phyloP scores from a whole-genome alignment of 2,113 vertebrate species.

The Acrocephalus kingi region DNA sequence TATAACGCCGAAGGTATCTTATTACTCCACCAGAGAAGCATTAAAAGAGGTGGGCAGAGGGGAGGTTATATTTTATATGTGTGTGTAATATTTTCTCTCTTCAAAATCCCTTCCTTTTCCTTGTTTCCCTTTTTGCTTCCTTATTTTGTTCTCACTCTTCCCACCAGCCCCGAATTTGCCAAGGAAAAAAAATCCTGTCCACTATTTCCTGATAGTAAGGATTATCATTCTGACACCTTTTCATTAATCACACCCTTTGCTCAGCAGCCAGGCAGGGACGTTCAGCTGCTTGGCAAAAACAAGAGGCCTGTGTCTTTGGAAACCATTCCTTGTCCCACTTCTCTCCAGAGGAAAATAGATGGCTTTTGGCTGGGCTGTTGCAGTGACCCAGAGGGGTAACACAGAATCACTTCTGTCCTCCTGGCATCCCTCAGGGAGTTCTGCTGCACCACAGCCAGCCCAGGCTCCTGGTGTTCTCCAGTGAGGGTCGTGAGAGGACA shows the following conservation, averaged over 20 bases:
- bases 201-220: conserved; percentile 80
- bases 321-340: background rate
- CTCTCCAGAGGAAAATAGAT: background rate
- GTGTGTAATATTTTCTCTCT: background rate
- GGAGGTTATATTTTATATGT: background rate
- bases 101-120: conserved; percentile 6
- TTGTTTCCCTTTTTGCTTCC: conserved; percentile 3
- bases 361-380: background rate
- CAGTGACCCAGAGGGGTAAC: background rate
- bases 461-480: background rate
- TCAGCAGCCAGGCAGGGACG: conserved; percentile 67
- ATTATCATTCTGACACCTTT: conserved; percentile 85
- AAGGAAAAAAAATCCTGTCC: conserved; percentile 32
- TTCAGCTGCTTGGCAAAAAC: conserved; percentile 68
- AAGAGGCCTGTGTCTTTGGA: conserved; percentile 59
- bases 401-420: background rate
- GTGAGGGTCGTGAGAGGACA: background rate
- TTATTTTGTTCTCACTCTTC: background rate
- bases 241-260: conserved; percentile 86
- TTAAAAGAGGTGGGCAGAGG: conserved; percentile 65
- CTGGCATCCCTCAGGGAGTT: background rate
- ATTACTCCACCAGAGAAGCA: conserved; percentile 64
- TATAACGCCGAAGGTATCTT: conserved; percentile 81
- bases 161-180: background rate
- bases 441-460: background rate